These are phyloP conservation scores for Andrena chrysosceles DNA, from an alignment of 2,888 invertebrate genomes.

Conservation along the genomic window DNA sequence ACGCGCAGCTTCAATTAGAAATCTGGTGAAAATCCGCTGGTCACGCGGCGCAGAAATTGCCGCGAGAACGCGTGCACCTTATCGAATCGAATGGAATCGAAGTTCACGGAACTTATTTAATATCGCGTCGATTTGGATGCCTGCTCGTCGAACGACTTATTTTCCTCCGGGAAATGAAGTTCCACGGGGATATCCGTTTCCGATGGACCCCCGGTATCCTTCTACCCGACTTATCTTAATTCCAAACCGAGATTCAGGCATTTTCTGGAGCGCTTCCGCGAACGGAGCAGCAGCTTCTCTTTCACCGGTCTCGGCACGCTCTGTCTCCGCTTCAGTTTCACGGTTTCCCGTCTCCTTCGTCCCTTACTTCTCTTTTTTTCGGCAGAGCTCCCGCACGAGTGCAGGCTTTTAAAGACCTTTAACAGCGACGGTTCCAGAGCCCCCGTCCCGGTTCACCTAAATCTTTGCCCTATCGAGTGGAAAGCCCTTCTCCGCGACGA, in stretches of 20 bases:
- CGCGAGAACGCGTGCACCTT: background rate
- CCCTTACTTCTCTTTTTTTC: constrained; percentile 18
- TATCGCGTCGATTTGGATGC: background rate
- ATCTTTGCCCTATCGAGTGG: constrained; percentile 71
- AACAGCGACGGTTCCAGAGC: constrained; percentile 57
- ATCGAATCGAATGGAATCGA: constrained; percentile 1
- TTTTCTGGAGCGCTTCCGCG: constrained; percentile 8
- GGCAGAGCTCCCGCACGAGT: constrained; percentile 41
- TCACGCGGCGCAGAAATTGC: background rate
- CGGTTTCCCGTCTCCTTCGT: background rate
- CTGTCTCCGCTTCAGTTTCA: constrained; percentile 37
- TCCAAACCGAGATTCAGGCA: constrained; percentile 33
- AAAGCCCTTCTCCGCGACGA: constrained; percentile 50
- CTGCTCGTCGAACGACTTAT: background rate
- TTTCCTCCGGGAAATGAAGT: constrained; percentile 3
- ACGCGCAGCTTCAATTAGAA: background rate
- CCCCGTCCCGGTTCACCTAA: constrained; percentile 70
- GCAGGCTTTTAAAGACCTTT: constrained; percentile 73
- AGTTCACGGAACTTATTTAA: constrained; percentile 19
- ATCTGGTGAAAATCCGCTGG: background rate
- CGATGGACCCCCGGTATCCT: constrained; percentile 22
- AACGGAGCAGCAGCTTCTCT: constrained; percentile 24
- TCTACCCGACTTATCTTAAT: constrained; percentile 46
- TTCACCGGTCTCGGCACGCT: background rate
- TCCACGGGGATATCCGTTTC: constrained; percentile 12